These are phyloP conservation scores for Hypercompe scribonia DNA, from an alignment of 2,888 invertebrate genomes.

Conservation along the genomic window DNA sequence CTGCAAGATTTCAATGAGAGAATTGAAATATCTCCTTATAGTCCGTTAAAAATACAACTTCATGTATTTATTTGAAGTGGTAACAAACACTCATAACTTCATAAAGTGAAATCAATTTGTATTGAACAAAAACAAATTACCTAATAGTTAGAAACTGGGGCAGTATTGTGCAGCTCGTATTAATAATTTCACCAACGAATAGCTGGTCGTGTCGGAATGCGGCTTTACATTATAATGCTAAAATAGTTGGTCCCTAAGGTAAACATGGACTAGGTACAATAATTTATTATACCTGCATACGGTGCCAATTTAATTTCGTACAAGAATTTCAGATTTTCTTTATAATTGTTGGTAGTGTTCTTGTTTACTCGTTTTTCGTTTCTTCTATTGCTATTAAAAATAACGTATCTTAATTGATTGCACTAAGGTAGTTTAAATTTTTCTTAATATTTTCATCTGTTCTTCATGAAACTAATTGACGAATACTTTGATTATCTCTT, in stretches of 20 bases:
- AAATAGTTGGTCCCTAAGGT: constrained; percentile 56
- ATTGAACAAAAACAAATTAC: background rate
- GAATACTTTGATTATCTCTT: no score
- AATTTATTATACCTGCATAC: constrained; percentile 51
- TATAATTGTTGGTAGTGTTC: background rate
- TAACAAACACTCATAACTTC: background rate
- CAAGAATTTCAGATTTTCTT: constrained; percentile 19
- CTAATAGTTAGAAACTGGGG: background rate
- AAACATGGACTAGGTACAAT: constrained; percentile 34
- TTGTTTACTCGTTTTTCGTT: background rate
- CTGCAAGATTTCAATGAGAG: no score
- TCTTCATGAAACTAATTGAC: no score
- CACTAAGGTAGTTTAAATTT: no score
- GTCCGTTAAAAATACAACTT: background rate
- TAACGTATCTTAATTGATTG: no score
- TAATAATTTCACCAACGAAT: constrained; percentile 44
- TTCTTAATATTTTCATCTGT: no score
- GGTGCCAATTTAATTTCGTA: constrained; percentile 45
- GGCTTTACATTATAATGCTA: constrained; percentile 16
- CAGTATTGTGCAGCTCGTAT: constrained; percentile 36
- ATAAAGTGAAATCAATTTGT: background rate
- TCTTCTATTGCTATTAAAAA: background rate
- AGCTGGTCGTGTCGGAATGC: constrained; percentile 51
- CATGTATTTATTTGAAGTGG: background rate
- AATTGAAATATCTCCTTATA: background rate